Evolutionary conservation across 2,888 invertebrate genomes (phyloP), one percentile per base, ranked within the genome.

Genomic region (Cheilosia variabilis): DNA sequence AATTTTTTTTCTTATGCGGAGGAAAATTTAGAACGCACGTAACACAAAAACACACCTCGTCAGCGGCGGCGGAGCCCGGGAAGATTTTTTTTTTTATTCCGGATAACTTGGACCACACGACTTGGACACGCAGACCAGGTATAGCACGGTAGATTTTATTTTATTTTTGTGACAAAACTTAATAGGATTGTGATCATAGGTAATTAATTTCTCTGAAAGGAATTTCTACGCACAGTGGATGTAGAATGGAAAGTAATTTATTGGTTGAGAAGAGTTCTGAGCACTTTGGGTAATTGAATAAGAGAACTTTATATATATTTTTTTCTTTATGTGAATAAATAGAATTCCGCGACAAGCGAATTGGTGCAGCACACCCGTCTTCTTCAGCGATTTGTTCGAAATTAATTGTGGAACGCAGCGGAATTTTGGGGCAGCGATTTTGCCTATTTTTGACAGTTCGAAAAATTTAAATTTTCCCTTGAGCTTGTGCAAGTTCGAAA

Each of bases 381-480:
- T 63, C 87, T 82, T 82, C 82, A 60, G 78, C 72, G 77, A 82
- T 87, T 81, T 69, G 34, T 82, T 87, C 87, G 82, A 87, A 82
- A 82, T 72, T 81, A 63, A 69, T 37, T 22, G 22, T 58, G 69
- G 72, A 87, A 81, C 73, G 45, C 24, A 37, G 55, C 66, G 84
- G 57, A 79, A 69, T 79, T 50, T 41, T 7, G 13, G 24, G 15
- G 52, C 66, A 72, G 66, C 55, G 60, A 71, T 53, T 65, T 37
- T 77, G 24, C 2, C 15, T 27, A 19, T 63, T 68, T 68, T 79
- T 84, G 84, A 84, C 84, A 84, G 52, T 66, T 84, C 84, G 84
- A 75, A 83, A 45, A 17, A 47, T 43, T 63, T 47, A 5, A 63
- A 53, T 34, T 58, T 45, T 57, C 7, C n/a, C 31, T 55, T 31